Evolutionary conservation across 2,888 invertebrate genomes (phyloP), one percentile per base, ranked within the genome.

Genomic region (Apoda limacodes): DNA sequence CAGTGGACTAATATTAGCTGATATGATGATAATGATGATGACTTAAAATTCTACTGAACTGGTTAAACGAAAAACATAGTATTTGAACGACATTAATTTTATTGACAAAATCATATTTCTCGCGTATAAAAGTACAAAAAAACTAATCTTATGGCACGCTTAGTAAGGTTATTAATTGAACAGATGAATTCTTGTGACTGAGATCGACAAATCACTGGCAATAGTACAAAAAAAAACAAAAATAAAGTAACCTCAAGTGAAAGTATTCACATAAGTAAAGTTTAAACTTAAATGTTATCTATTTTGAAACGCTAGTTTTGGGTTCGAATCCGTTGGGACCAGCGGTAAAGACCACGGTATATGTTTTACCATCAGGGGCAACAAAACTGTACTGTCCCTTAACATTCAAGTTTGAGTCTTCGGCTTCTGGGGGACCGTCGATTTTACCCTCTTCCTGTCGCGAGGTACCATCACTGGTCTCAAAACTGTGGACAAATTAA

Each of bases 401-500:
- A 3, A 88, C 86, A 1, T 83, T 82, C 3, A 88, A 64, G 3
- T 85, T 81, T 41, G 87, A 87, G 41, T 87, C 83, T 37, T 88
- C 87, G 1, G 78, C 68, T 11, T 83, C 72, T 32, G 87, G 88
- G 31, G 87, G 88, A 35, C 83, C 82, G 66, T 88, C 88, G 2
- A 88, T 50, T 39, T 83, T 82, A 12, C 85, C 88, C 49, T 85
- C 82, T 54, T 88, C 88, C 42, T 84, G 82, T 34, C 85, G 76
- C 9, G 84, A 83, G 29, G 85, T 86, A 25, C 88, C 87, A 42
- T 88, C 87, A 46, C 87, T 88, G 13, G 88, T 85, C 51, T 88
- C 87, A 35, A 82, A 87, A 14, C 87, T 83, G 68, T 45, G 42
- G n/a, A n/a, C n/a, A n/a, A n/a, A n/a, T n/a, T n/a, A n/a, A n/a